Base-by-base conservation (phyloP, 1,140 invertebrate genomes). In the Macrobrachium rosenbergii region DNA sequence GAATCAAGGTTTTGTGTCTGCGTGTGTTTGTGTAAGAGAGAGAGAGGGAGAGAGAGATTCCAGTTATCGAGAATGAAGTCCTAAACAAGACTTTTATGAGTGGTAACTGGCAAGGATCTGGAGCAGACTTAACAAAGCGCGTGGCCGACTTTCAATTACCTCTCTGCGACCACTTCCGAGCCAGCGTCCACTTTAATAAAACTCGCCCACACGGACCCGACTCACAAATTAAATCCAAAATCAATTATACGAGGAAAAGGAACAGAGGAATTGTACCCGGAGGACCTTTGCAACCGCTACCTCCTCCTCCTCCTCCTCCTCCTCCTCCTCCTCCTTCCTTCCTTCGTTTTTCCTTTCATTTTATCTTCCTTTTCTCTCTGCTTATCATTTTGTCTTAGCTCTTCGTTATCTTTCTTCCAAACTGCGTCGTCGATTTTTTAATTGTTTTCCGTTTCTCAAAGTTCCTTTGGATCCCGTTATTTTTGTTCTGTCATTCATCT, bases 61-160 rank as follows among this genome's bases (percentile, higher is more conserved):
- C 52, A 52, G 52, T 52, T 83, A 83, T 83, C 72, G 75, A 43
- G 82, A 83, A 83, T 83, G 58, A 60, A 83, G 72, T 28, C 60
- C 72, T 83, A 83, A 83, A 83, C 72, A 83, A 83, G 82, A 83
- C 72, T 83, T 75, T 83, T 77, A 83, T 83, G 82, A 83, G 58
- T 60, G 60, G 82, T 37, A 83, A 63, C 72, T 76, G 72, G 82
- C 72, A 76, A 82, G 81, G 81, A 82, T 72, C 59, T 63, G 82
- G 72, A 12, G 73, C 59, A 77, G 81, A 75, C 45, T 72, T 72
- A 83, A 76, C 59, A 64, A 76, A 83, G 82, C 72, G 69, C 67
- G 21, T 21, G 72, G 59, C 59, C 72, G 82, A 76, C 58, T 76
- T 83, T 73, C 67, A 83, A 83, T 81, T 81, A 81, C 79, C 79